These are phyloP conservation scores for Sericinus montela DNA, from an alignment of 2,888 invertebrate species.

Conservation along the genomic window DNA sequence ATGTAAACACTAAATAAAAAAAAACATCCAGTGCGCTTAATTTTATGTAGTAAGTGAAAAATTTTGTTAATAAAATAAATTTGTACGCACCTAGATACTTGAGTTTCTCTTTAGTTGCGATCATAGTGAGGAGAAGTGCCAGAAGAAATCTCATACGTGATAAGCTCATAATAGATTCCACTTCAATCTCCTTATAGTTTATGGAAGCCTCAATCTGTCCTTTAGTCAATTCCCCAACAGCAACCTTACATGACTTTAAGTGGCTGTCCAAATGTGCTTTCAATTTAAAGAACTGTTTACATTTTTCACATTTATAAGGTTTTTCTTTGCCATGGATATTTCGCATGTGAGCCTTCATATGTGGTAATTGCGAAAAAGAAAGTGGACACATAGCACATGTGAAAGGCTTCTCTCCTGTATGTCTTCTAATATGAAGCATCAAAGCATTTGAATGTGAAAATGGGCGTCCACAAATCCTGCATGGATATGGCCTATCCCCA, in stretches of 20 bases:
- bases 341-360: constrained; percentile 92
- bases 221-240: constrained; percentile 40
- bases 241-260: constrained; percentile 65
- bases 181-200: constrained; percentile 55
- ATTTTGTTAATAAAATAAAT: constrained; percentile 32
- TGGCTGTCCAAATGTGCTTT: constrained; percentile 86
- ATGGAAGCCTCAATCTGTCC: constrained; percentile 43
- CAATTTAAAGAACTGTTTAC: constrained; percentile 86
- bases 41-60: constrained; percentile 40
- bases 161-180: constrained; percentile 80
- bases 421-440: constrained; percentile 89
- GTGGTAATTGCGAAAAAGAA: constrained; percentile 89
- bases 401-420: constrained; percentile 93
- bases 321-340: constrained; percentile 89
- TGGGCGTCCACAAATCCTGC: constrained; percentile 87
- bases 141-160: constrained; percentile 88
- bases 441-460: constrained; percentile 92
- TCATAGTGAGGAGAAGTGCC: constrained; percentile 89
- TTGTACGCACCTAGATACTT: constrained; percentile 86
- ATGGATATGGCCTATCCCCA: constrained; percentile 89
- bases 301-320: constrained; percentile 87
- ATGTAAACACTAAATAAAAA: constrained; percentile 55
- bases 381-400: constrained; percentile 84
- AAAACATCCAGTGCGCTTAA: constrained; percentile 47
- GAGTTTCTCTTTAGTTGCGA: constrained; percentile 88